Conservation (phyloP, 2,113 vertebrate genomes). For the Podarcis muralis region DNA sequence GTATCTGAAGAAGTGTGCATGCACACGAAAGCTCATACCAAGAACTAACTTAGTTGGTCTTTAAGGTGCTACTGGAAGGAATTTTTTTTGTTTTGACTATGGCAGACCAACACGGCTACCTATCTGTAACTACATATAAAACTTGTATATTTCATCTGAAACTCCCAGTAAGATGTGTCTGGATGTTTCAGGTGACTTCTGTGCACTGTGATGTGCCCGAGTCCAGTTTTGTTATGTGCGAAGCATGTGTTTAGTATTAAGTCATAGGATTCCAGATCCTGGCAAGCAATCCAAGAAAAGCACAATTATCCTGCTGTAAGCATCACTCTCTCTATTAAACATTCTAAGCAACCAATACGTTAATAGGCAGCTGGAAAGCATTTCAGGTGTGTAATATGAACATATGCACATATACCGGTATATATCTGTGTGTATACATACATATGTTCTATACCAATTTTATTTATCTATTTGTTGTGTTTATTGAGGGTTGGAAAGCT, state of each 20-base stretch:
- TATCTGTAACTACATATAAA: no score
- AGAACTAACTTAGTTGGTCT: no score
- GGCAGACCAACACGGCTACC: no score
- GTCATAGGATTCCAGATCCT: neutral
- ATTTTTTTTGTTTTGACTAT: no score
- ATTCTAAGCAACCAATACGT: no score
- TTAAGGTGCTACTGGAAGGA: no score
- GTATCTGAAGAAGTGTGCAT: no score
- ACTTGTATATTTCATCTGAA: neutral
- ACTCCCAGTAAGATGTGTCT: neutral
- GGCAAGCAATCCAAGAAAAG: neutral
- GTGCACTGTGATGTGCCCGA: neutral
- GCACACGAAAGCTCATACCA: no score
- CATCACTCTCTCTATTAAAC: no score
- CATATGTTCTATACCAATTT: neutral
- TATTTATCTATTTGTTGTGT: neutral
- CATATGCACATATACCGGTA: neutral
- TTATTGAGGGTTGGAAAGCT: neutral
- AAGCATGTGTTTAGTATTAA: neutral
- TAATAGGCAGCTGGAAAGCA: neutral
- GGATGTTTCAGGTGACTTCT: neutral
- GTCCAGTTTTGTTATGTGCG: neutral
- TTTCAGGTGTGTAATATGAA: neutral
- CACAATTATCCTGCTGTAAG: neutral
- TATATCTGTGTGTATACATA: neutral